Conservation (phyloP, 2,797 vertebrate genomes). For the Arnoldichthys spilopterus region DNA sequence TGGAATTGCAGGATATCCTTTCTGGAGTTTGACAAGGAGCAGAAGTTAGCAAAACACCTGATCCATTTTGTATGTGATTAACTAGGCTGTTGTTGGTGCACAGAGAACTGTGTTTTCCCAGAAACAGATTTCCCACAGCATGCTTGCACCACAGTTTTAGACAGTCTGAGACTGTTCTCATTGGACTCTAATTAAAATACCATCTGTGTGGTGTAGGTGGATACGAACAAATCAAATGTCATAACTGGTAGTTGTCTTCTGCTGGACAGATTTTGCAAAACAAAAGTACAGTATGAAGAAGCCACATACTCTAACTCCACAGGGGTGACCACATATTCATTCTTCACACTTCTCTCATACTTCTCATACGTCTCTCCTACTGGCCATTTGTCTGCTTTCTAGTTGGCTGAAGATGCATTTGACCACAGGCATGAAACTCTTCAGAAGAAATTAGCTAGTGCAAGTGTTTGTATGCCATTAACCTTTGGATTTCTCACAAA, state of each 20-base stretch:
- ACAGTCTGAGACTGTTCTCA: constrained; percentile 54
- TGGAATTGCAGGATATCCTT: constrained; percentile 45
- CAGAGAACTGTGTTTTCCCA: constrained; percentile 57
- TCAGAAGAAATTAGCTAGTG: neutral
- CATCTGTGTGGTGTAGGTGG: constrained; percentile 72
- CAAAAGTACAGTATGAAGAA: constrained; percentile 60
- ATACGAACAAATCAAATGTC: constrained; percentile 59
- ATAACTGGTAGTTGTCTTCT: constrained; percentile 63
- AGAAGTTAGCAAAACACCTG: constrained; percentile 55
- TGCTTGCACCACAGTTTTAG: constrained; percentile 17
- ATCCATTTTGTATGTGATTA: constrained; percentile 57
- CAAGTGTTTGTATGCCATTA: constrained; percentile 1
- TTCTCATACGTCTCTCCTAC: constrained; percentile 38
- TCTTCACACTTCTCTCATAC: constrained; percentile 49
- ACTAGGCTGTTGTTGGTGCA: constrained; percentile 32
- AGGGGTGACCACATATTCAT: constrained; percentile 37
- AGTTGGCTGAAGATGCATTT: constrained; percentile 15
- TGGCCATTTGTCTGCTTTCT: constrained; percentile 27
- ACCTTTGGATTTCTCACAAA: constrained; percentile 16
- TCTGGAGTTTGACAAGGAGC: constrained; percentile 61
- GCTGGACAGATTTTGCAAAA: constrained; percentile 48
- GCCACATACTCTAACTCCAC: constrained; percentile 36
- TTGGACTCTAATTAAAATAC: constrained; percentile 53
- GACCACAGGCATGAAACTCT: neutral
- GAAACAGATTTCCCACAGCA: constrained; percentile 1